Conservation (phyloP, 2,797 vertebrate species). For the Neomorphus geoffroyi region DNA sequence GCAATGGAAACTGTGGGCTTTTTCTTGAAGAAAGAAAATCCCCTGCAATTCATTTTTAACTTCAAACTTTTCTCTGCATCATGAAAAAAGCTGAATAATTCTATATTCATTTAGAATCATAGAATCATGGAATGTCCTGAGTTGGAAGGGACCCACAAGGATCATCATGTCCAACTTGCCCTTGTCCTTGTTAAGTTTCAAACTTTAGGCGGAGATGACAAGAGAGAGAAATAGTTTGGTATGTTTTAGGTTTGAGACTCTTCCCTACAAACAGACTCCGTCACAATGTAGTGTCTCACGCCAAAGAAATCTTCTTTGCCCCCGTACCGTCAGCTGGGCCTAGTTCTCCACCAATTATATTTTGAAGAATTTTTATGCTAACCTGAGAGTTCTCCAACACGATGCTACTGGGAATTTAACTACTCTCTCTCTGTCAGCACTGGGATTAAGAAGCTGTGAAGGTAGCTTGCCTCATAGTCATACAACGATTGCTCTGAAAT, state of each 20-base stretch:
- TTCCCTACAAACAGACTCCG: neutral
- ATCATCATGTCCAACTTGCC: too few relatives aligned
- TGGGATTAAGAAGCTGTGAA: neutral
- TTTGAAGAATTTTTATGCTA: neutral
- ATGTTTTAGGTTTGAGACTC: neutral
- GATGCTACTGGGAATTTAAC: neutral
- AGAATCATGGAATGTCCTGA: too few relatives aligned
- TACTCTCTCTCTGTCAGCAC: neutral
- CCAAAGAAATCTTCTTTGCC: neutral
- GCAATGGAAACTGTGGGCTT: neutral
- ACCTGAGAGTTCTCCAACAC: neutral
- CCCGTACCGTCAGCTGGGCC: neutral
- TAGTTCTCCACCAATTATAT: neutral
- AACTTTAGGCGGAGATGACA: neutral
- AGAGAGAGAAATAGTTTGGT: neutral
- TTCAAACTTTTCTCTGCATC: neutral
- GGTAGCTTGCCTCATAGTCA: neutral
- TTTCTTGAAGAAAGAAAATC: neutral
- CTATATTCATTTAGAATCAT: neutral
- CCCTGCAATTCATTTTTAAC: neutral
- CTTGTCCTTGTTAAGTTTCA: too few relatives aligned
- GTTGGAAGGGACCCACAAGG: too few relatives aligned
- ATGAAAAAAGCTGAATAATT: neutral
- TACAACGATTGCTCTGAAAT: neutral
- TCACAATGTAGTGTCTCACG: neutral